Conservation (phyloP, 2,888 invertebrate genomes). For the Eupithecia exiguata region DNA sequence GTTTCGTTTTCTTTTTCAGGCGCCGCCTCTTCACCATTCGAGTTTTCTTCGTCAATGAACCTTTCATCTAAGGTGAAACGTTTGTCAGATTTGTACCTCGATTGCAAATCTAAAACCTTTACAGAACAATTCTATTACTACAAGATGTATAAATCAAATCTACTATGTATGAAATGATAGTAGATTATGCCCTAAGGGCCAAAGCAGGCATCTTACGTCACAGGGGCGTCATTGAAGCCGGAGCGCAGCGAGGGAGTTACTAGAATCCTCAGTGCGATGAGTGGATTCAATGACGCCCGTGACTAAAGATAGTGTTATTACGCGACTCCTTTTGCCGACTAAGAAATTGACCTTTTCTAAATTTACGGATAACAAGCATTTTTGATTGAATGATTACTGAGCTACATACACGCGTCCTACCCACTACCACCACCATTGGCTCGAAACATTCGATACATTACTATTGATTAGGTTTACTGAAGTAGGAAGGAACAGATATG, state of each 20-base stretch:
- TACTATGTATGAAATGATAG: not conserved
- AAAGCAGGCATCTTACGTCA: not conserved
- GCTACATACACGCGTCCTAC: not conserved
- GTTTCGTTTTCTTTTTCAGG: constrained; percentile 55
- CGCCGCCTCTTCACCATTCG: constrained; percentile 55
- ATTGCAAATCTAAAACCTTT: constrained; percentile 88
- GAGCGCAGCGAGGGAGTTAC: too few relatives aligned
- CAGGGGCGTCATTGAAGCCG: too few relatives aligned
- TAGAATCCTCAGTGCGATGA: too few relatives aligned
- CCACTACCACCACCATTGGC: not conserved
- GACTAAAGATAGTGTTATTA: not conserved
- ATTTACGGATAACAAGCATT: not conserved
- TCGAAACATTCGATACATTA: not conserved
- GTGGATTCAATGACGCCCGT: too few relatives aligned
- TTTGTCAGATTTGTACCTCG: constrained; percentile 88
- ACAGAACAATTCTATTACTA: constrained; percentile 8
- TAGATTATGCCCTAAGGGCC: not conserved
- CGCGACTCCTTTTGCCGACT: not conserved
- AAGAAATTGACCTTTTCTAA: not conserved
- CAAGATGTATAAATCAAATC: not conserved
- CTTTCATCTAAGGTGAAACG: constrained; percentile 90
- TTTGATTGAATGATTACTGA: not conserved
- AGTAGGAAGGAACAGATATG: not conserved
- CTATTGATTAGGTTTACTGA: not conserved
- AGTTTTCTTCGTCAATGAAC: constrained; percentile 85